Evolutionary conservation across 1,140 invertebrate species (phyloP).

Genomic region (Stegodyphus mimosarum): DNA sequence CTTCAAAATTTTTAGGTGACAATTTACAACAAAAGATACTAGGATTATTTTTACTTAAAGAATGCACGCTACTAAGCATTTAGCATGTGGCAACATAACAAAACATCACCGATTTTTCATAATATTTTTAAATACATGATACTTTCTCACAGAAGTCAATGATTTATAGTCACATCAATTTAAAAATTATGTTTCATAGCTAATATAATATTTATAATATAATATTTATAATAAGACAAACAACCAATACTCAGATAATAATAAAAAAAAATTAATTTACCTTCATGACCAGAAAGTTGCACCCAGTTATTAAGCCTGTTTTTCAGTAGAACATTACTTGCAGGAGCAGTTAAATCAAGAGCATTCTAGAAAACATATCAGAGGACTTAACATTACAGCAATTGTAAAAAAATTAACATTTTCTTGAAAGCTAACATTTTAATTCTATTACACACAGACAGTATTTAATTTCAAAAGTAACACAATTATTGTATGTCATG

Average conservation of each 20-base stretch:
- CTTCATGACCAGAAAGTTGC: conserved; percentile 89
- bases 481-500: neutral
- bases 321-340: conserved; percentile 86
- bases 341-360: conserved; percentile 89
- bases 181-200: neutral
- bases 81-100: too few relatives aligned
- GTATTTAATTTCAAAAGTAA: neutral
- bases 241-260: neutral
- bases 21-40: too few relatives aligned
- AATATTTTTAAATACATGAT: too few relatives aligned
- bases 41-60: too few relatives aligned
- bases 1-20: too few relatives aligned
- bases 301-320: conserved; percentile 84
- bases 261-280: conserved; percentile 62
- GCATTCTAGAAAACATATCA: conserved; percentile 75
- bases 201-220: too few relatives aligned
- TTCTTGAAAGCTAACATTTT: too few relatives aligned
- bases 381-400: neutral
- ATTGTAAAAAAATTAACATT: neutral
- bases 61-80: too few relatives aligned
- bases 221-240: too few relatives aligned
- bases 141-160: too few relatives aligned
- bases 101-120: too few relatives aligned
- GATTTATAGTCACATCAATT: neutral
- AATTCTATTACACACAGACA: neutral